Evolutionary conservation across 2,113 vertebrate genomes (phyloP).

Genomic region (Perognathus longimembris): DNA sequence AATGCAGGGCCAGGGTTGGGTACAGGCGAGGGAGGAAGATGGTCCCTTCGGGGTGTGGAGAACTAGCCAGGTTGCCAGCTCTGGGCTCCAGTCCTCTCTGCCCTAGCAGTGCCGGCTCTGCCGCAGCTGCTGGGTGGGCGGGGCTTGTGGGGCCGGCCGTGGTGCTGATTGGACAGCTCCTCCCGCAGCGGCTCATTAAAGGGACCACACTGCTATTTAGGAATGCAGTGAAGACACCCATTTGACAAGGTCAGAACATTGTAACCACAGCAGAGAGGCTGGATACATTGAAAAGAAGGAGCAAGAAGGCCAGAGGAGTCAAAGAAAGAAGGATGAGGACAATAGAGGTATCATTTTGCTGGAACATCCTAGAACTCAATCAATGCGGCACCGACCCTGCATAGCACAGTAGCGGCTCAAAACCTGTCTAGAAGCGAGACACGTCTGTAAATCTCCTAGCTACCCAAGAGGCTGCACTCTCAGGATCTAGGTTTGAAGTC

Average conservation of each 20-base stretch:
- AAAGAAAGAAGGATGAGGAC: neutral
- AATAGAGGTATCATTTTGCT: neutral
- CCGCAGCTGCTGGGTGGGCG: neutral
- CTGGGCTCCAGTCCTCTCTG: neutral
- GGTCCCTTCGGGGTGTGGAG: neutral
- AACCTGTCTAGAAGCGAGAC: neutral
- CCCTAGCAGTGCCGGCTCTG: neutral
- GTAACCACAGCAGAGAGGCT: neutral
- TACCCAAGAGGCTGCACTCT: no score
- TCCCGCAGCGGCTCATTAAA: conserved; percentile 21
- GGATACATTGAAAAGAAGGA: neutral
- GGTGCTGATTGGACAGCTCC: conserved; percentile 85
- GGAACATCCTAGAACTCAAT: neutral
- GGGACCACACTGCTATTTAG: neutral
- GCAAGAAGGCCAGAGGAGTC: neutral
- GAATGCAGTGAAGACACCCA: neutral
- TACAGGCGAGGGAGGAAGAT: neutral
- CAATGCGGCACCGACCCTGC: neutral
- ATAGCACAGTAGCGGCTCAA: neutral
- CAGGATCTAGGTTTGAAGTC: no score
- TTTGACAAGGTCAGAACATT: neutral
- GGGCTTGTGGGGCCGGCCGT: neutral
- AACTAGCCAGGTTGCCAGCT: neutral
- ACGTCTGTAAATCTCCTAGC: no score
- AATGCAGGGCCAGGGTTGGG: neutral